These are phyloP conservation scores for Lycia hirtaria DNA, from an alignment of 2,888 invertebrate genomes.

Conservation along the genomic window DNA sequence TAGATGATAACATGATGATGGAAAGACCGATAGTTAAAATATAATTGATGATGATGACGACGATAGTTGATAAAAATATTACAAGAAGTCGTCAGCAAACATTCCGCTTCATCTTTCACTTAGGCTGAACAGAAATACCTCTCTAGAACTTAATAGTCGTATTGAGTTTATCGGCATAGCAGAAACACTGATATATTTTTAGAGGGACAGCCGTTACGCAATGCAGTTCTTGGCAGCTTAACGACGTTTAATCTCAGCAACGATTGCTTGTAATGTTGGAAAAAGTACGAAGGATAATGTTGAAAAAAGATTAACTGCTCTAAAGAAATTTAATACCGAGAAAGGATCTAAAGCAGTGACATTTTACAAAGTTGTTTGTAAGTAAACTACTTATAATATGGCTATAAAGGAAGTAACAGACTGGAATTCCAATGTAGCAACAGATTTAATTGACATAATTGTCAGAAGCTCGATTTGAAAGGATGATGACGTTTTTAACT, in stretches of 20 bases:
- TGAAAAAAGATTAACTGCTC: conserved; percentile 5
- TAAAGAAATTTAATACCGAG: not conserved
- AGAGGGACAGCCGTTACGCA: conserved; percentile 49
- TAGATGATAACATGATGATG: too few relatives aligned
- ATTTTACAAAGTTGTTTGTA: not conserved
- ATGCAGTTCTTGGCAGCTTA: conserved; percentile 46
- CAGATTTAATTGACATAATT: conserved; percentile 37
- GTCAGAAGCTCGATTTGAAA: conserved; percentile 24
- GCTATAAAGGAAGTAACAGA: conserved; percentile 9
- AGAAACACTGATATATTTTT: conserved; percentile 53
- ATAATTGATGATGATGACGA: not conserved
- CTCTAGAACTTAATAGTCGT: conserved; percentile 49
- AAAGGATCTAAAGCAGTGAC: not conserved
- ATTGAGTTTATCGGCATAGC: conserved; percentile 45
- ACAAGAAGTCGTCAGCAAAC: not conserved
- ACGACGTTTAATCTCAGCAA: conserved; percentile 49
- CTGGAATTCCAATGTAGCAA: not conserved
- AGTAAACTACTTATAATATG: conserved; percentile 8
- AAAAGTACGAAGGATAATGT: conserved; percentile 29
- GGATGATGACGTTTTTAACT: conserved; percentile 23
- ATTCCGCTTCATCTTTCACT: conserved; percentile 18
- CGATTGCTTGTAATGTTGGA: conserved; percentile 39
- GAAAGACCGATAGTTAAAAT: too few relatives aligned
- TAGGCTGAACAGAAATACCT: conserved; percentile 31
- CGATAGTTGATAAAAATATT: not conserved